Base-by-base conservation (phyloP, 1,140 invertebrate genomes). In the Grapholita molesta region DNA sequence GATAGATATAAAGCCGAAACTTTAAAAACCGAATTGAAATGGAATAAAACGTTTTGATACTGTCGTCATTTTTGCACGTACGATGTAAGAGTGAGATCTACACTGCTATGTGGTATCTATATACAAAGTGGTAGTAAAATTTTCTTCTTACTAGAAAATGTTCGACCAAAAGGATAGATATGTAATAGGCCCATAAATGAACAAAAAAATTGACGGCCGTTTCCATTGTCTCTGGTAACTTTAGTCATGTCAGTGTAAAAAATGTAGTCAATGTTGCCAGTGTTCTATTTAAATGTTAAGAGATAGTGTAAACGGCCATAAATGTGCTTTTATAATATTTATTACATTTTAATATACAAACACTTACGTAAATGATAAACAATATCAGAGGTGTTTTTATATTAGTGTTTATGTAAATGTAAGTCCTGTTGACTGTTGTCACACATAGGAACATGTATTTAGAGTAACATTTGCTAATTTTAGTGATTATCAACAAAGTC, bases 281-380 rank as follows among this genome's bases (percentile, higher is more conserved):
- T 25, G 23, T 57, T 57, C 24, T 57, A 57, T 9, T 57, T 57
- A 2, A 52, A 57, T 28, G 24, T 57, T 57, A 15, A 11, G 23
- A 25, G 25, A 28, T 57, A 57, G 23, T 24, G 11, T 25, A 3
- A 28, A 57, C 24, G 53, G 53, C 3, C 53, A 57, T 57, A 25
- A 42, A 57, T 57, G 53, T 57, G 53, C 53, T 57, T 57, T 57
- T 57, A 57, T 57, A 57, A 57, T 57, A 8, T 57, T 57, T 57
- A 57, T 57, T 4, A 25, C 25, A 57, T 57, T 53, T 42, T 42
- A 42, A 42, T 42, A 25, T 57, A 57, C 23, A 11, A 57, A 57
- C 53, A 57, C 53, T 53, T 9, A 57, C 24, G 52, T 53, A 53
- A n/a, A 53, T 53, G 52, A 23, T 23, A 53, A 21, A 24, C n/a